Evolutionary conservation across 2,888 invertebrate species (phyloP), one percentile per base, ranked within the genome.

Genomic region (Aphidoletes aphidimyza): DNA sequence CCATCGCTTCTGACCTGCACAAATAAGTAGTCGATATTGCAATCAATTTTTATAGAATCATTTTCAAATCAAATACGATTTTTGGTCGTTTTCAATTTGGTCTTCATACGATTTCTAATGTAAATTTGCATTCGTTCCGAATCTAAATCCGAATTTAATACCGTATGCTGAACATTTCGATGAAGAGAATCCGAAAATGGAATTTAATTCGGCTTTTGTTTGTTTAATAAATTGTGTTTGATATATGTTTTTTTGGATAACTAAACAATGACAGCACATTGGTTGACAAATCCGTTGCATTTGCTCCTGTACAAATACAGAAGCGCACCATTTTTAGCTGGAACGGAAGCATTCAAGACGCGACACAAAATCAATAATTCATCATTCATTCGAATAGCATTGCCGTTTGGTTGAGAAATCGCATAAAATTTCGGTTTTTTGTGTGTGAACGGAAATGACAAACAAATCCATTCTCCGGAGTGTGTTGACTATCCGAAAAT

Each of bases 341-440:
- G n/a, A 81, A 81, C 81, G 81, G 81, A 81, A 81, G 81, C 81
- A n/a, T 36, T 81, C n/a, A 19, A 36, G 81, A 37, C 81, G 36
- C 37, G 37, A 81, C 81, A n/a, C n/a, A 37, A 81, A 81, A 37
- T 81, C 81, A 81, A 81, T 81, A 81, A 37, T 37, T 81, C 37
- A 81, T 37, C 17, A 30, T 22, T n/a, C n/a, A n/a, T n/a, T n/a
- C n/a, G n/a, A n/a, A n/a, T n/a, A n/a, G n/a, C n/a, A n/a, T n/a
- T n/a, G n/a, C n/a, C n/a, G 42, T 42, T 42, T 42, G n/a, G 69
- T 34, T 2, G 14, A 69, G 30, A 69, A 22, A 22, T 3, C 22
- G 54, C 0, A 11, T 69, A 6, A 42, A 42, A 42, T 42, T 42
- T 42, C 42, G 42, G 14, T 42, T 14, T n/a, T n/a, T n/a, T 47